These are phyloP conservation scores for Tenthredo distinguenda DNA, from an alignment of 2,888 invertebrate species.

Conservation along the genomic window DNA sequence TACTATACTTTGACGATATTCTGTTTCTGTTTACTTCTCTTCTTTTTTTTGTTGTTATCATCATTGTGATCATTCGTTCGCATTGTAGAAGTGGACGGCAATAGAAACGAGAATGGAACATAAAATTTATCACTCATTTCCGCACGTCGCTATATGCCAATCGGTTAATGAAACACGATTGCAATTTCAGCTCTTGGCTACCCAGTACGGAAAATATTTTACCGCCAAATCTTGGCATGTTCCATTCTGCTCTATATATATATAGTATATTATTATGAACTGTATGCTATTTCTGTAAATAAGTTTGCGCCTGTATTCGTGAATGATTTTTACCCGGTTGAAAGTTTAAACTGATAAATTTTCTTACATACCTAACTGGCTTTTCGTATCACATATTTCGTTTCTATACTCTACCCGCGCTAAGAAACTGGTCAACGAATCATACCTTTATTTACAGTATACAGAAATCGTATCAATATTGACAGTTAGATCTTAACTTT, in stretches of 20 bases:
- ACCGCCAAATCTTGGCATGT: constrained; percentile 38
- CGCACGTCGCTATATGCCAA: background rate
- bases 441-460: background rate
- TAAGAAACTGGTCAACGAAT: background rate
- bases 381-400: background rate
- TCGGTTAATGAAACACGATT: background rate
- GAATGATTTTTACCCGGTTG: constrained; percentile 7
- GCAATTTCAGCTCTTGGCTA: background rate
- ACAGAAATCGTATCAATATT: constrained; percentile 15
- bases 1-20: constrained; percentile 58
- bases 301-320: constrained; percentile 45
- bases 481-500: constrained; percentile 46
- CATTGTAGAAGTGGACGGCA: constrained; percentile 41
- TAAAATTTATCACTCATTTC: constrained; percentile 7
- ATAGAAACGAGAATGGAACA: constrained; percentile 45
- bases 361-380: background rate
- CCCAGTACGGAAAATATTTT: background rate
- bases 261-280: constrained; percentile 23
- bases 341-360: background rate
- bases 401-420: background rate
- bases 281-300: constrained; percentile 47
- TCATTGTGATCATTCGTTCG: constrained; percentile 38
- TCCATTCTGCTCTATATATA: constrained; percentile 41
- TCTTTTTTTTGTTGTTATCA: constrained; percentile 32
- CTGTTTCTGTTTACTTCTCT: constrained; percentile 52